Base-by-base conservation (phyloP, 1,140 invertebrate species). In the Spodoptera frugiperda region DNA sequence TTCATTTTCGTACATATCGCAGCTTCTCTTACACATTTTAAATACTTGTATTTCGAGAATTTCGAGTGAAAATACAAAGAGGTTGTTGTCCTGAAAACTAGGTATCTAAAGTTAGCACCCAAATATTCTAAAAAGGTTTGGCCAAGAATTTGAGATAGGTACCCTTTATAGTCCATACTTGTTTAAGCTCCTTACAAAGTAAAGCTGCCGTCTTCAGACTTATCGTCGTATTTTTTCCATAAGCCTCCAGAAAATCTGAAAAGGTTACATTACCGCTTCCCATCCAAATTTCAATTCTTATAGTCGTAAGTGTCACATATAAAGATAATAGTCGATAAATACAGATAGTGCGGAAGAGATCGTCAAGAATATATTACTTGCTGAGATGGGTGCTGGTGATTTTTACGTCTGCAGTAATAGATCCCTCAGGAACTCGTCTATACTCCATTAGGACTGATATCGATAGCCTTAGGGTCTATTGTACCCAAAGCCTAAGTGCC, bases 271-370 rank as follows among this genome's bases (percentile, higher is more conserved):
- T 67, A 67, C 65, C 48, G 15, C 17, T 68, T 55, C 49, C 51
- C 65, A 15, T 55, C 54, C 44, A 44, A 71, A 17, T 25, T 25
- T 12, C 70, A n/a, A 49, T 57, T 48, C 46, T 33, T 54, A 21
- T 68, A 79, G 57, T 80, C 75, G 78, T 77, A 81, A 78, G 53
- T 30, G 70, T 67, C 59, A 86, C 84, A 78, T 90, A 86, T 90
- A 86, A 89, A 87, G 87, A 82, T 87, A 88, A 87, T 82, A 85
- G 84, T 84, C 86, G 76, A 90, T 89, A 89, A 89, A 88, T 84
- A 86, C 79, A 77, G 73, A 85, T 15, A 63, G 15, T 84, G 78
- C 78, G 71, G 77, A 83, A 54, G 77, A 67, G 78, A 84, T 85
- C 84, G 72, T 88, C 83, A 88, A 85, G 76, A 89, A 86, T 82